A percentile compares a stretch with the other conserved stretches of the same genome.
These are phyloP conservation scores for Philantomba maxwellii DNA, from an alignment of 2,113 vertebrate species.

Conservation along the genomic window DNA sequence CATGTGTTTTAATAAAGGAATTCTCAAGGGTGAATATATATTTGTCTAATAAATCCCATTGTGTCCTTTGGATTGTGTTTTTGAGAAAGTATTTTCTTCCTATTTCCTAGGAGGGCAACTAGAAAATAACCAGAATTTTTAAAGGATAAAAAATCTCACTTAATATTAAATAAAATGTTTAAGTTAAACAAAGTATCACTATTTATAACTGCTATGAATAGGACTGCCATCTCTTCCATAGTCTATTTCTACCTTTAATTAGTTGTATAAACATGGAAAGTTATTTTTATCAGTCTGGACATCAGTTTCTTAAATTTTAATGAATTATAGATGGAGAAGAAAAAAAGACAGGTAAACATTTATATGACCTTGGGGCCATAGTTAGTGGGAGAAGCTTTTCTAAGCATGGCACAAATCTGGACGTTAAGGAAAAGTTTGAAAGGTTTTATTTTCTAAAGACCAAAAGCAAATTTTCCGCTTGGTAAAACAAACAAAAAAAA, in stretches of 20 bases:
- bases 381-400: background rate
- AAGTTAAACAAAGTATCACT: background rate
- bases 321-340: background rate
- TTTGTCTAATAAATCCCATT: background rate
- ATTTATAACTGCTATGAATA: background rate
- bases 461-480: background rate
- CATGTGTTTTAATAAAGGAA: background rate
- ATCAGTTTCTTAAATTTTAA: background rate
- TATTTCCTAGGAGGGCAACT: background rate
- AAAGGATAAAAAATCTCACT: background rate
- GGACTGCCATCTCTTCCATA: background rate
- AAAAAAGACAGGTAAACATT: background rate
- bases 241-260: background rate
- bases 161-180: background rate
- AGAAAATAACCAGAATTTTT: background rate
- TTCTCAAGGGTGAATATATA: background rate
- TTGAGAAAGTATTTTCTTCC: background rate
- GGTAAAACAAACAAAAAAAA: background rate
- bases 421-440: background rate
- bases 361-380: background rate
- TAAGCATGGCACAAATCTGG: background rate
- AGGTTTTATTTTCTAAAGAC: background rate
- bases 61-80: background rate
- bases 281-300: background rate
- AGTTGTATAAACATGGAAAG: background rate